Percentiles rank a stretch among this genome's conserved stretches.
phyloP scores from a whole-genome alignment of 2,113 vertebrate genomes.

The Xenopus tropicalis region UCB_Xtro_10.0 CM004445.2:28243001-28243500 shows the following conservation, averaged over 20 bases:
- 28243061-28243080: constrained; percentile 47
- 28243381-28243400: constrained; percentile 56
- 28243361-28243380: constrained; percentile 49
- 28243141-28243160: constrained; percentile 32
- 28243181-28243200: constrained; percentile 40
- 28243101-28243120: constrained; percentile 43
- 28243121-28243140: background rate
- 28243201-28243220: constrained; percentile 40
- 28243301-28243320: constrained; percentile 59
- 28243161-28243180: constrained; percentile 38
- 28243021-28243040: constrained; percentile 49
- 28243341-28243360: constrained; percentile 51
- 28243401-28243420: constrained; percentile 61
- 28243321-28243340: constrained; percentile 60
- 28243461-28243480: constrained; percentile 66
- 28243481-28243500: constrained; percentile 63
- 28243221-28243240: constrained; percentile 1
- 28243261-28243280: constrained; percentile 26
- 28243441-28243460: constrained; percentile 55
- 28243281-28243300: constrained; percentile 69
- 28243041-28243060: constrained; percentile 43
- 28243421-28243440: constrained; percentile 55
- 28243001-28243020: constrained; percentile 58
- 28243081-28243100: constrained; percentile 46
- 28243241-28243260: background rate